phyloP scores from a whole-genome alignment of 2,888 invertebrate species.

The Colostygia pectinataria region DNA sequence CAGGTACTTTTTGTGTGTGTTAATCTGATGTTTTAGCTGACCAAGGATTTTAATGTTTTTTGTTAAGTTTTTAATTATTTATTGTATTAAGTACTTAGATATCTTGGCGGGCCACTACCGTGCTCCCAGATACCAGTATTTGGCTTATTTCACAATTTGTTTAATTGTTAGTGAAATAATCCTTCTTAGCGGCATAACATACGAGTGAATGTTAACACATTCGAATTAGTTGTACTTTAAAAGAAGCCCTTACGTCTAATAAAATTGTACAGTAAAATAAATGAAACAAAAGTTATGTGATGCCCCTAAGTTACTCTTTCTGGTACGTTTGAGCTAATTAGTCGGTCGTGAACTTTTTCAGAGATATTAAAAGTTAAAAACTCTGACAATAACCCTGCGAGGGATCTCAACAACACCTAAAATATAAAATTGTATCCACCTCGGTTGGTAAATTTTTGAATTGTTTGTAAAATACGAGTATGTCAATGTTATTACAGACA shows the following conservation, averaged over 20 bases:
- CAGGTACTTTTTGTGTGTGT: conserved; percentile 38
- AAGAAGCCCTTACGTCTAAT: no score
- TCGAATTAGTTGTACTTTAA: no score
- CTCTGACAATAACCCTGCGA: no score
- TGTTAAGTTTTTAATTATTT: background rate
- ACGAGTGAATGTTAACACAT: no score
- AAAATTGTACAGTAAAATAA: no score
- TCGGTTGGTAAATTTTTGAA: background rate
- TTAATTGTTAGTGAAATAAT: background rate
- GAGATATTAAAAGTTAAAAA: no score
- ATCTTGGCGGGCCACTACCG: no score
- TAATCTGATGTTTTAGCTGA: conserved; percentile 28
- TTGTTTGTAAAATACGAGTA: conserved; percentile 8
- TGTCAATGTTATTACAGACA: conserved; percentile 85
- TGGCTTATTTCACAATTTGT: conserved; percentile 5
- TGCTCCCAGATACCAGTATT: no score
- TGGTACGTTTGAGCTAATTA: background rate
- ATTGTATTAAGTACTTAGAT: no score
- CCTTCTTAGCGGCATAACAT: conserved; percentile 3
- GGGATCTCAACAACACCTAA: background rate
- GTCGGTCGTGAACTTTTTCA: no score
- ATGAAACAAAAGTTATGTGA: background rate
- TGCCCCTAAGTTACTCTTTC: conserved; percentile 5
- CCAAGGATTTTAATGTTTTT: conserved; percentile 33
- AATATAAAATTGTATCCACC: background rate